Base-by-base conservation (phyloP, 2,888 invertebrate species). In the Heteromurus nitidus region DNA sequence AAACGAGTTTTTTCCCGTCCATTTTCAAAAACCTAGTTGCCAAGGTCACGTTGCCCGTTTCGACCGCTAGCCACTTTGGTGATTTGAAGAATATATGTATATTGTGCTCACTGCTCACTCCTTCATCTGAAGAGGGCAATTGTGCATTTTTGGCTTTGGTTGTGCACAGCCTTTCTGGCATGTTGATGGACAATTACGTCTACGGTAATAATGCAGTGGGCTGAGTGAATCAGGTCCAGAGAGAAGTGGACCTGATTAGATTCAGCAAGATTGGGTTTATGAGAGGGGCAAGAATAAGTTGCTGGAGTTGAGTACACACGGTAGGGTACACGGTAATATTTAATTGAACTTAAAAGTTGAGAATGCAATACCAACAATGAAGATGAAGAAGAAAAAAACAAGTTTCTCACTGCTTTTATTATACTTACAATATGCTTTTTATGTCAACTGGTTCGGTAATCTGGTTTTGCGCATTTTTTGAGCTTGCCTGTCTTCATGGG, bases 1-100 rank as follows among this genome's bases (percentile, higher is more conserved):
- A 86, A 87, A 87, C 85, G 87, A 86, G 85, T 86, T 87, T 87
- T 87, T 84, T 86, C 79, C 65, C 73, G 83, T 68, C 75, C 80
- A 81, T 81, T 70, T 81, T 75, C 42, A 85, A 85, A 85, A 85
- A 83, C 85, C 85, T 80, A 86, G 86, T 85, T 86, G 86, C 87
- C 87, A 87, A 87, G 87, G 87, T 83, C 85, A 85, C 83, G 60
- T 70, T 85, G 85, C 83, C 85, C 85, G 85, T 84, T 86, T 85
- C 85, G 85, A 85, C 85, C 85, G 86, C 85, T 85, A 85, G 80
- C 68, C 79, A 65, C 50, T 77, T 60, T 36, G 11, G 24, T 18
- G 3, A 47, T 47, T 47, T 36, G 36, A 47, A 47, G 47, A 47
- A 16, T 47, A 55, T 55, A 26, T 36, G 42, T 64, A 42, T 13